phyloP scores from a whole-genome alignment of 2,797 vertebrate species.

The Graptemys geographica region DNA sequence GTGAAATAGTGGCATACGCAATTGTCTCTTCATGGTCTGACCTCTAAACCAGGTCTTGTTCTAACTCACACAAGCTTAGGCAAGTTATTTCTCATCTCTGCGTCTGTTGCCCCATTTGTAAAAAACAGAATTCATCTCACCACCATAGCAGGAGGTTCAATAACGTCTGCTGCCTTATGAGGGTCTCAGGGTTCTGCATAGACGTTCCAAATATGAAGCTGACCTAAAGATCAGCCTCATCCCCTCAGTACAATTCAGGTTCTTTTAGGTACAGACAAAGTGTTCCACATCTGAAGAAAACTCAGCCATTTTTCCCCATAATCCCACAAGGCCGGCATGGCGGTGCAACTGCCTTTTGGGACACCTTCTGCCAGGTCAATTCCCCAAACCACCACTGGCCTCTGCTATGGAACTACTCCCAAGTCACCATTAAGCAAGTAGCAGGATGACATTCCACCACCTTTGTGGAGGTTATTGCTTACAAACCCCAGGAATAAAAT shows the following conservation, averaged over 20 bases:
- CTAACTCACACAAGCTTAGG: neutral
- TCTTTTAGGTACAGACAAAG: no score
- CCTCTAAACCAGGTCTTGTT: neutral
- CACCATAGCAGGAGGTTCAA: neutral
- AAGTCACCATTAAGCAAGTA: neutral
- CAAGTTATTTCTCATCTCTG: neutral
- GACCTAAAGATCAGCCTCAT: neutral
- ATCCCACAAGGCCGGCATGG: no score
- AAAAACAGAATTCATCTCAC: neutral
- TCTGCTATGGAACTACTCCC: neutral
- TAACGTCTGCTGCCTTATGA: neutral
- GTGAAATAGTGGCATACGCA: neutral
- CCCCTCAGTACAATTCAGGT: no score
- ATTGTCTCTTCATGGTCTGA: neutral
- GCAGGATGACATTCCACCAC: no score
- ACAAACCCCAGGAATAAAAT: no score
- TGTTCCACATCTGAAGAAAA: neutral
- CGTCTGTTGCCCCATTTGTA: neutral
- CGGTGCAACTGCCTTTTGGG: no score
- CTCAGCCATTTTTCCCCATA: no score
- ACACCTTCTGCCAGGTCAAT: neutral
- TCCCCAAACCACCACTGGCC: neutral
- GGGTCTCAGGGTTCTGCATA: no score
- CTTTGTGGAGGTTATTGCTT: no score
- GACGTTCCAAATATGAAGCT: neutral